phyloP scores from a whole-genome alignment of 1,140 invertebrate genomes.

The Dinoponera quadriceps region DNA sequence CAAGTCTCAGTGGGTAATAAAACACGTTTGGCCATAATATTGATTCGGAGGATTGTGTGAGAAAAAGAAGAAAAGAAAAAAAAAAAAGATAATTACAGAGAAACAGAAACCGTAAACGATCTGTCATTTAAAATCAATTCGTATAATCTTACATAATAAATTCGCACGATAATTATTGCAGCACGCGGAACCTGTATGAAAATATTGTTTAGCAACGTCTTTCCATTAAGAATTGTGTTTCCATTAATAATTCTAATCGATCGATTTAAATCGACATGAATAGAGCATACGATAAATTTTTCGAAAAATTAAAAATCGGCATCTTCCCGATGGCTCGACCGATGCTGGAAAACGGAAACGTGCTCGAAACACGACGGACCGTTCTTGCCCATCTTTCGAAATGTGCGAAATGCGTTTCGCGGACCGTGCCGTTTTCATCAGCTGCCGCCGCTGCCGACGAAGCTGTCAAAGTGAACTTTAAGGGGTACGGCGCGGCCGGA shows the following conservation, averaged over 20 bases:
- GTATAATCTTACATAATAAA: too few relatives aligned
- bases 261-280: too few relatives aligned
- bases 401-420: constrained; percentile 43
- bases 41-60: constrained; percentile 23
- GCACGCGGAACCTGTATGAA: too few relatives aligned
- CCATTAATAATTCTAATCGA: too few relatives aligned
- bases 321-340: background rate
- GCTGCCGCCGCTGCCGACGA: constrained; percentile 53
- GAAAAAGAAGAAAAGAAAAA: background rate
- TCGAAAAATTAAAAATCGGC: too few relatives aligned
- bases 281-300: too few relatives aligned
- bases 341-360: background rate
- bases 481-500: constrained; percentile 24
- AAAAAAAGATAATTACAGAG: too few relatives aligned
- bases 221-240: too few relatives aligned
- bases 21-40: constrained; percentile 41
- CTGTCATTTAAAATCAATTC: too few relatives aligned
- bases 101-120: too few relatives aligned
- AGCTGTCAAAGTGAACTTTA: constrained; percentile 65
- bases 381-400: background rate
- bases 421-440: constrained; percentile 59
- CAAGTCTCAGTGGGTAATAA: constrained; percentile 29
- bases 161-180: too few relatives aligned
- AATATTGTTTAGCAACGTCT: too few relatives aligned
- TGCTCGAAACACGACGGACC: constrained; percentile 6